Base-by-base conservation (phyloP, 2,888 invertebrate genomes). In the Cheiracanthium punctorium region DNA sequence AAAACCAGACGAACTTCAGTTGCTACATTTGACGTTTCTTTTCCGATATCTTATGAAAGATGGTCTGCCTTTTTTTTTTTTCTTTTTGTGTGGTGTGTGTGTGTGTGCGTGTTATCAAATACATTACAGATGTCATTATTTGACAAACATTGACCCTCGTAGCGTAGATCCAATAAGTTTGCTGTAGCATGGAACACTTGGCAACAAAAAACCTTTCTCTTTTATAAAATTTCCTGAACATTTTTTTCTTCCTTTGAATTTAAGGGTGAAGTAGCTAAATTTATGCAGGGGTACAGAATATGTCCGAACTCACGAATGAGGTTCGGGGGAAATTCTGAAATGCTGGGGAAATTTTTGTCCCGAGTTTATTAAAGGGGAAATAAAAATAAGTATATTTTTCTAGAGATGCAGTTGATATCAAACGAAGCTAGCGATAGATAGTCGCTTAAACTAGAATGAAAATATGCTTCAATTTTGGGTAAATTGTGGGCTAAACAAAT, bases 1-100 rank as follows among this genome's bases (percentile, higher is more conserved):
- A 28, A 41, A 28, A 20, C 65, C 67, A 8, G 17, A 17, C 5
- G 29, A 48, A 17, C 65, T 28, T 76, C 65, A 17, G 8, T 48
- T 58, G 76, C 52, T 0, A 76, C 71, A 74, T 71, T 71, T 29
- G n/a, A 69, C 69, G n/a, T 69, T 0, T 28, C 33, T 69, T 69
- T 28, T 69, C 33, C 10, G 29, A 2, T n/a, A 14, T 69, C 30
- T 29, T 28, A 32, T 30, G 2, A 12, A 69, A 69, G 69, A 29
- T 69, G 10, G 1, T 32, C 30, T 1, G 30, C 69, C 1, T 29
- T 69, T 69, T 10, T 69, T 10, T 24, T 69, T 8, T n/a, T n/a
- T n/a, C n/a, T n/a, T n/a, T n/a, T n/a, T n/a, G n/a, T n/a, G n/a
- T n/a, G n/a, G n/a, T n/a, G n/a, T n/a, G n/a, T n/a, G n/a, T n/a